Conservation (phyloP, 2,113 vertebrate genomes). For the Dasyprocta punctata region DNA sequence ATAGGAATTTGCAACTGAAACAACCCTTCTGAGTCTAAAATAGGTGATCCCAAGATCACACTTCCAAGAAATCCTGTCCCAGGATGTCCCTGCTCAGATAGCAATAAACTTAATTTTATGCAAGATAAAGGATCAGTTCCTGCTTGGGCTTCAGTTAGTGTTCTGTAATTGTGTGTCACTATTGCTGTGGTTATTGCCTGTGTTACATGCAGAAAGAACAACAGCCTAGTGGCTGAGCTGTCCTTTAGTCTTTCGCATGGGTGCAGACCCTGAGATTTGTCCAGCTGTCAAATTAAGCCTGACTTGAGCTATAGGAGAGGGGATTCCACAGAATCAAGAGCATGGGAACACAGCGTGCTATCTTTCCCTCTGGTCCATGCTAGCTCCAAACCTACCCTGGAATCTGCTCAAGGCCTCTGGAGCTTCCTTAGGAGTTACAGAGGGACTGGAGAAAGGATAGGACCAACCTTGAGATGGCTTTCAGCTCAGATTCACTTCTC, state of each 20-base stretch:
- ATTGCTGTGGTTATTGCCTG: no score
- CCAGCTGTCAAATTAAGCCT: neutral
- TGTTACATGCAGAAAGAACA: neutral
- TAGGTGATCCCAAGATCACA: neutral
- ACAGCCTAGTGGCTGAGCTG: neutral
- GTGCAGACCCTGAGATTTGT: neutral
- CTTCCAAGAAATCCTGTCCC: neutral
- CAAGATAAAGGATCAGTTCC: neutral
- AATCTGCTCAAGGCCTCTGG: neutral
- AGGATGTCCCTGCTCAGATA: neutral
- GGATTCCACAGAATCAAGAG: neutral
- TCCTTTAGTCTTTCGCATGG: neutral
- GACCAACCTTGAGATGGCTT: neutral
- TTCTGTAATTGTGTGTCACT: neutral
- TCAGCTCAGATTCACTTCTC: neutral
- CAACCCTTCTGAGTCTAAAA: neutral
- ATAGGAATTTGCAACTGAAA: conserved; percentile 15
- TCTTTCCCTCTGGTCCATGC: neutral
- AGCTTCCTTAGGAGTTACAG: neutral
- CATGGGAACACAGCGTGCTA: neutral
- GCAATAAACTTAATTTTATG: neutral
- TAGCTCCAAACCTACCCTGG: neutral
- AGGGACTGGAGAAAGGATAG: neutral
- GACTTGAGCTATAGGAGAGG: neutral
- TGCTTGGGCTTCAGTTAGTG: neutral